phyloP scores from a whole-genome alignment of 2,797 vertebrate species.

The Falco concolor region DNA sequence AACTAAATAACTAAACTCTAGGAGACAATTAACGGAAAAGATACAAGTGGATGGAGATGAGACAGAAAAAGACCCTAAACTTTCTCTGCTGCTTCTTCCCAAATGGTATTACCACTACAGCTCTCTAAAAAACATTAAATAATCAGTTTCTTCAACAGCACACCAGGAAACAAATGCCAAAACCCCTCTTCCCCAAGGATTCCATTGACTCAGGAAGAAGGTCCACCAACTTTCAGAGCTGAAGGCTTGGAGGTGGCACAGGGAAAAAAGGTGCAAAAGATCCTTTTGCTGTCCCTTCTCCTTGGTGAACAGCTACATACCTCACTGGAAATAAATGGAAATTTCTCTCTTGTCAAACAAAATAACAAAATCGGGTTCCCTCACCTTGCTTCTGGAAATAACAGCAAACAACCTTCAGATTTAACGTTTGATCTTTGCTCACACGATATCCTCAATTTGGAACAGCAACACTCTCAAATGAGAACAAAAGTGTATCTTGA shows the following conservation, averaged over 20 bases:
- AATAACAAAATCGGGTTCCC: neutral
- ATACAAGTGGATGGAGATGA: neutral
- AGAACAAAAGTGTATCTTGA: neutral
- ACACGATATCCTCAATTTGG: neutral
- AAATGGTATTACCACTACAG: neutral
- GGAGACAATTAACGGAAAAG: too few species aligned
- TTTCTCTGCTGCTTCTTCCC: neutral
- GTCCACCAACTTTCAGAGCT: neutral
- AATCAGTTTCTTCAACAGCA: neutral
- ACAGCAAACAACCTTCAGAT: neutral
- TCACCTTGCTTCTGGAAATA: neutral
- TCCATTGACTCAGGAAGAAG: neutral
- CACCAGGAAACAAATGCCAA: neutral
- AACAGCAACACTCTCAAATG: neutral
- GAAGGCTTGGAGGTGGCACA: neutral
- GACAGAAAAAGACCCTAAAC: neutral
- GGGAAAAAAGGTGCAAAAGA: neutral
- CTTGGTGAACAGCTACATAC: fast-evolving
- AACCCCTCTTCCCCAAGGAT: fast-evolving
- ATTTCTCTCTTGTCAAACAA: neutral
- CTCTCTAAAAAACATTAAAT: too few species aligned
- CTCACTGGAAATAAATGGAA: neutral
- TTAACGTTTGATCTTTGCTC: neutral
- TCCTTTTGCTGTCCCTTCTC: neutral
- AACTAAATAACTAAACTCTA: neutral